These are phyloP conservation scores for Zele albiditarsus DNA, from an alignment of 2,888 invertebrate species.

Conservation along the genomic window DNA sequence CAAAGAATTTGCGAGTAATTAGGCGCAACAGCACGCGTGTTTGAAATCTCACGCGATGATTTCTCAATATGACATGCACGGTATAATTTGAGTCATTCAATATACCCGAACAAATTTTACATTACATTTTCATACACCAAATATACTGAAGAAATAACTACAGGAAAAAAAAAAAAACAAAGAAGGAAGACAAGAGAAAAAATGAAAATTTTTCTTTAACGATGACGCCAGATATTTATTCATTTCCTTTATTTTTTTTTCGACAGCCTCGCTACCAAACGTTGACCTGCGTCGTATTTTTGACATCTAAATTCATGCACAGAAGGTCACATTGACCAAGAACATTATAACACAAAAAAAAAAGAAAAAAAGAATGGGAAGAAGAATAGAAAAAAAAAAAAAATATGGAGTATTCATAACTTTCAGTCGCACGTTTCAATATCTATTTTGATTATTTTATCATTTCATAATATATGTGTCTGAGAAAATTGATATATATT, in stretches of 20 bases:
- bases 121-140: background rate
- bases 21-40: slow-evolving; percentile 56
- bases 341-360: background rate
- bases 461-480: too few relatives aligned
- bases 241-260: background rate
- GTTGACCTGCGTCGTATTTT: slow-evolving; percentile 23
- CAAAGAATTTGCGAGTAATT: slow-evolving; percentile 60
- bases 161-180: background rate
- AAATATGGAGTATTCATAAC: background rate
- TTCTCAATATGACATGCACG: background rate
- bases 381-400: background rate
- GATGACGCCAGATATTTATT: background rate
- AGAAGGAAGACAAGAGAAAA: background rate
- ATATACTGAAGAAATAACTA: background rate
- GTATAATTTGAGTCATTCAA: background rate
- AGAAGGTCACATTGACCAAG: slow-evolving; percentile 1
- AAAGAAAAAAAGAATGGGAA: background rate
- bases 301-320: background rate
- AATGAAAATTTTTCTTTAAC: background rate
- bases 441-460: background rate
- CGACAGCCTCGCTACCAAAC: slow-evolving; percentile 5
- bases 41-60: background rate
- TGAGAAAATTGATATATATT: too few relatives aligned
- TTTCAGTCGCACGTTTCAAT: background rate
- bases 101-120: background rate